Evolutionary conservation across 2,888 invertebrate species (phyloP).

Genomic region (Galerucella pusilla): DNA sequence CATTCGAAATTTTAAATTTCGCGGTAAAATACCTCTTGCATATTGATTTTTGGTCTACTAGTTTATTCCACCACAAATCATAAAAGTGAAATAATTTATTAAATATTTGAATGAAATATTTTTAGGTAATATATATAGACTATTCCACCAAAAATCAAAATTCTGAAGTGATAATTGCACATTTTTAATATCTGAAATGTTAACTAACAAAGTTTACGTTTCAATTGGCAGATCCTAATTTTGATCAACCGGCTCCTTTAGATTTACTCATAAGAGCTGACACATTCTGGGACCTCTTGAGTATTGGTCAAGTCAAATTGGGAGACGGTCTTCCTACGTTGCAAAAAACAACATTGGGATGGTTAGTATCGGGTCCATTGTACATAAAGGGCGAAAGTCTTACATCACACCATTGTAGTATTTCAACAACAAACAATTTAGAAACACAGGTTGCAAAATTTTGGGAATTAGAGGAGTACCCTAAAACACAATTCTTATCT

Average conservation of each 20-base stretch:
- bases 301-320: conserved; percentile 9
- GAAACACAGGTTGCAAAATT: conserved; percentile 1
- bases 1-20: too few relatives aligned
- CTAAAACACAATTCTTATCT: conserved; percentile 1
- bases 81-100: too few relatives aligned
- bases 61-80: too few relatives aligned
- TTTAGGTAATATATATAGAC: too few relatives aligned
- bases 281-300: conserved; percentile 6
- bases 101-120: too few relatives aligned
- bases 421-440: conserved; percentile 1
- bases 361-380: background rate
- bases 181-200: too few relatives aligned
- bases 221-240: conserved; percentile 14
- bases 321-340: conserved; percentile 17
- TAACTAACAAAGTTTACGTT: too few relatives aligned
- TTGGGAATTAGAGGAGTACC: background rate
- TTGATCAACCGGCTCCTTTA: conserved; percentile 6
- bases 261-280: conserved; percentile 17
- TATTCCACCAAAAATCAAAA: too few relatives aligned
- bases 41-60: too few relatives aligned
- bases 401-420: background rate
- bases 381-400: background rate
- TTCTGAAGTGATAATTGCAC: too few relatives aligned
- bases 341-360: conserved; percentile 10
- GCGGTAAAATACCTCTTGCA: too few relatives aligned